These are phyloP conservation scores for Octonoba sinensis DNA, from an alignment of 2,888 invertebrate genomes.

Conservation along the genomic window DNA sequence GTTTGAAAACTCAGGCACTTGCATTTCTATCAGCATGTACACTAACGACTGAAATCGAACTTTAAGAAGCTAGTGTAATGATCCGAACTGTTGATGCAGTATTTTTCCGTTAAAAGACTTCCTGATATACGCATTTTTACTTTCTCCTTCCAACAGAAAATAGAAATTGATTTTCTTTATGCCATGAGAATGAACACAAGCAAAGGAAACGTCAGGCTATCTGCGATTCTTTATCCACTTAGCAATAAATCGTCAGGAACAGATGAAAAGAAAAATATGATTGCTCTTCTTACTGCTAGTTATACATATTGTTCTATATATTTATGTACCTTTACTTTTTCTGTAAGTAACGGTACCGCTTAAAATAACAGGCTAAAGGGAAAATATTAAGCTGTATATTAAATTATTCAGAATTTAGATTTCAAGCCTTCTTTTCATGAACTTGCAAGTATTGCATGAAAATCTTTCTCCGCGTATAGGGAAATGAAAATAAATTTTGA, in stretches of 20 bases:
- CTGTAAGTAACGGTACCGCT: too few species aligned
- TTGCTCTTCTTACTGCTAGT: too few species aligned
- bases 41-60: slow-evolving; percentile 40
- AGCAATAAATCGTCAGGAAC: neutral
- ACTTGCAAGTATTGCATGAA: too few species aligned
- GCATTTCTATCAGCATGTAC: slow-evolving; percentile 33
- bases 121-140: neutral
- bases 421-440: too few species aligned
- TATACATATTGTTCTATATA: too few species aligned
- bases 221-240: neutral
- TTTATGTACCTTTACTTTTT: too few species aligned
- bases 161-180: neutral
- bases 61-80: slow-evolving; percentile 36
- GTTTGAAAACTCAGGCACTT: slow-evolving; percentile 44
- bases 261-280: neutral
- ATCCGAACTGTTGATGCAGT: slow-evolving; percentile 14
- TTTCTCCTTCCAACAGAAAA: neutral
- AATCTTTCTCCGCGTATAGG: too few species aligned
- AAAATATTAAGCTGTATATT: too few species aligned
- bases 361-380: too few species aligned
- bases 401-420: too few species aligned
- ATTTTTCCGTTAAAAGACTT: too few species aligned
- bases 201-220: neutral
- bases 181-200: neutral
- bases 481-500: too few species aligned